Base-by-base conservation (phyloP, 2,113 vertebrate species). In the Orthonyx spaldingii region DNA sequence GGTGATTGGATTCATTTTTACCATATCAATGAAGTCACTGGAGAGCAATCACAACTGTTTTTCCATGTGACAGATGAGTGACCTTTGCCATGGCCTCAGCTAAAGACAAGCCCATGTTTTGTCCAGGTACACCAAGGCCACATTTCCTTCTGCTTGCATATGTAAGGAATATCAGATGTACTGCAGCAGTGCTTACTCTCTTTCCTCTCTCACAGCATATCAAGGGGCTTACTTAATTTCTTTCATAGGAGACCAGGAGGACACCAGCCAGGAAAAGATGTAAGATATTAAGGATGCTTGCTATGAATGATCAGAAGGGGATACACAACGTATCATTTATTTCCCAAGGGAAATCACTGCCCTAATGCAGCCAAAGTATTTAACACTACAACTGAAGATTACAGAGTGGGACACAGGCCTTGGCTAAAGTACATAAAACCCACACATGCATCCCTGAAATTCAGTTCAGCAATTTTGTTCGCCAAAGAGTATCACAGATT, bases 1-100 rank as follows among this genome's bases (percentile, higher is more conserved):
- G 80, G 76, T 93, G 91, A 86, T 6, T 74, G 53, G 50, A 92
- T 75, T 64, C 9, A 78, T 87, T 97, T 95, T 84, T 49, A 82
- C 57, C 10, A 2, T 28, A 75, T 24, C 93, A 83, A 9, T 47
- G 60, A 81, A 94, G 44, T 27, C 87, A 56, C 26, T 41, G 26
- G 39, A 74, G 69, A 82, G 77, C 70, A 92, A 75, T 32, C 17
- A 16, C 60, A 3, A 6, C 23, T 44, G 56, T 60, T 84, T 68
- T 63, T 2, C 19, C 33, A 33, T 32, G n/a, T 44, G 68, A 74
- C 53, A 80, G 66, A 88, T 10, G 49, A 85, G 65, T 46, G 41
- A 83, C 88, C 74, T 95, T 79, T 2, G 3, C 57, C 56, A 56
- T 16, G 44, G 60, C 33, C 81, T 59, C 65, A 63, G 21, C 10